Percentiles rank a stretch among this genome's conserved stretches.
Evolutionary conservation across 2,888 invertebrate species (phyloP).

Genomic region (Drosophila macrothrix): DNA sequence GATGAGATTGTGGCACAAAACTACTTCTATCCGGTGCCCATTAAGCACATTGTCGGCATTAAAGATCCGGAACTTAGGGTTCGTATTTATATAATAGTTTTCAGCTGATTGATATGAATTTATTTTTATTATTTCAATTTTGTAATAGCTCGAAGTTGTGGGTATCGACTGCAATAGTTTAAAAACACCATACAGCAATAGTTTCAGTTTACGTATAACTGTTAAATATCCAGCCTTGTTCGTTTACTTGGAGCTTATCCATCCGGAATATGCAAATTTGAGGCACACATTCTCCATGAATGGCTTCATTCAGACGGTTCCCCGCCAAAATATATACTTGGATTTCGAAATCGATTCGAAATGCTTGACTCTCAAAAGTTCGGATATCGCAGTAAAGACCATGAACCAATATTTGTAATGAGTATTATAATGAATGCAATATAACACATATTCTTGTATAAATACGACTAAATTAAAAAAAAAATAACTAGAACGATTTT

Average conservation of each 20-base stretch:
- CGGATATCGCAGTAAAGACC: slow-evolving; percentile 72
- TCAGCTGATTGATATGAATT: not conserved
- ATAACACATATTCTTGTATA: not conserved
- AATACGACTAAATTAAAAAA: not conserved
- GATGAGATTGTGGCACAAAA: slow-evolving; percentile 86
- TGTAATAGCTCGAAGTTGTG: slow-evolving; percentile 50
- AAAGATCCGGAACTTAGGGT: slow-evolving; percentile 87
- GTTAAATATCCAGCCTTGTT: slow-evolving; percentile 82
- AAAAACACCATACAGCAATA: slow-evolving; percentile 43
- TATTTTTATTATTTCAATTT: not conserved
- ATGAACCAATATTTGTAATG: slow-evolving; percentile 79
- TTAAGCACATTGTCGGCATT: slow-evolving; percentile 87
- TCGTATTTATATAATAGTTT: slow-evolving; percentile 14
- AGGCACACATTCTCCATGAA: slow-evolving; percentile 82
- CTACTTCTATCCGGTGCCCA: slow-evolving; percentile 88
- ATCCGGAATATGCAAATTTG: slow-evolving; percentile 45
- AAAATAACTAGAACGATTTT: not conserved
- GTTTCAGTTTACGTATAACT: slow-evolving; percentile 71
- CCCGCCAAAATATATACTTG: slow-evolving; percentile 78
- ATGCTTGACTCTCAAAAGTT: slow-evolving; percentile 60
- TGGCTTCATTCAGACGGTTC: slow-evolving; percentile 82
- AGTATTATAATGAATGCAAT: not conserved
- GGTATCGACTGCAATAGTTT: slow-evolving; percentile 42
- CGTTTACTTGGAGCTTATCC: slow-evolving; percentile 80
- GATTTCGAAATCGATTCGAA: slow-evolving; percentile 63